Conservation (phyloP, 2,113 vertebrate species). For the Chionodraco myersi region DNA sequence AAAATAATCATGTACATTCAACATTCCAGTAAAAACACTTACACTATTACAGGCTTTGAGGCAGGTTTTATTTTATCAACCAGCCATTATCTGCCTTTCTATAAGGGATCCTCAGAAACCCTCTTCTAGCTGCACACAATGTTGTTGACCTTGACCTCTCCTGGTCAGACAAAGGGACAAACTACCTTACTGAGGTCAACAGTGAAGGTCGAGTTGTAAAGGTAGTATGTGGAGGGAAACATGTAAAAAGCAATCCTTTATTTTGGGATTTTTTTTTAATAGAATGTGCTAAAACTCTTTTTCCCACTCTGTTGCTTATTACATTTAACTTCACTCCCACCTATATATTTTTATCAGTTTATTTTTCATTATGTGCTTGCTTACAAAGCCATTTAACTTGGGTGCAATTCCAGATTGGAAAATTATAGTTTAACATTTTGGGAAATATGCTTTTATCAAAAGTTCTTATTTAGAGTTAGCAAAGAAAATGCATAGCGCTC, state of each 20-base stretch:
- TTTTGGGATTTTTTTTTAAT: too few species aligned
- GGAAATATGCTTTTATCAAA: not conserved
- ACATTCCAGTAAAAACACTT: not conserved
- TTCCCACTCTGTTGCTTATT: too few species aligned
- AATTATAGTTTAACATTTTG: not conserved
- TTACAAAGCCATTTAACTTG: not conserved
- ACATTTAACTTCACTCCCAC: too few species aligned
- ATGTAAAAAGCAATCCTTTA: not conserved
- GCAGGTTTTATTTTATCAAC: not conserved
- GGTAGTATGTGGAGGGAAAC: not conserved
- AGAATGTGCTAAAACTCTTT: too few species aligned
- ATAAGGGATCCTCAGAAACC: too few species aligned
- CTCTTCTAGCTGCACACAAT: not conserved
- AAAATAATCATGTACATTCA: not conserved
- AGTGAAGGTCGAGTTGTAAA: not conserved
- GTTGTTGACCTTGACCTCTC: slow-evolving; percentile 22
- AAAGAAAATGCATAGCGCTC: not conserved
- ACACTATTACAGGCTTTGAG: not conserved
- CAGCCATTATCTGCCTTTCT: too few species aligned
- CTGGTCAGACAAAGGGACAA: not conserved
- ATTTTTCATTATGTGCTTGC: too few species aligned
- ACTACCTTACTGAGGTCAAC: slow-evolving; percentile 1
- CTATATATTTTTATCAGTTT: too few species aligned
- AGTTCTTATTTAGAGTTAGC: not conserved
- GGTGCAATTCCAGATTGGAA: not conserved